Conservation (phyloP, 2,113 vertebrate species). For the Rhombomys opimus region DNA sequence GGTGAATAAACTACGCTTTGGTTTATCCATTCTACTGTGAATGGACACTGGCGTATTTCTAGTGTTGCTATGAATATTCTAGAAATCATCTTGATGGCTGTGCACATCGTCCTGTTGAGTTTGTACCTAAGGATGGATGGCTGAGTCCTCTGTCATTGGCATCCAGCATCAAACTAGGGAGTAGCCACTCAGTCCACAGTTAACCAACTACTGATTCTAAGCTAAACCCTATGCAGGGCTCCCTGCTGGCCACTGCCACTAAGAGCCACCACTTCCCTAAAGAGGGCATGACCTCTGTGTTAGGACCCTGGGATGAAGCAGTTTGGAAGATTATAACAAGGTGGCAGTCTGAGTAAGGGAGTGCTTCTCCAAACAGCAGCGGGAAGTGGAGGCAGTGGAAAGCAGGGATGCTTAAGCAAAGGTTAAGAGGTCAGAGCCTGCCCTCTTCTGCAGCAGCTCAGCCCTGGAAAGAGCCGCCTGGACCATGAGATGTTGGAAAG, state of each 20-base stretch:
- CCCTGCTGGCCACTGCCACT: background rate
- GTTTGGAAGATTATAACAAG: background rate
- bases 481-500: background rate
- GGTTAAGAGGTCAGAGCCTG: constrained; percentile 33
- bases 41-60: background rate
- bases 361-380: background rate
- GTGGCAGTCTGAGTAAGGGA: background rate
- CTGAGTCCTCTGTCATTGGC: background rate
- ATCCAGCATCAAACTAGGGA: background rate
- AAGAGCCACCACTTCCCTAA: constrained; percentile 16
- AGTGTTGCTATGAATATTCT: background rate
- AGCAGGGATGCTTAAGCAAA: constrained; percentile 9
- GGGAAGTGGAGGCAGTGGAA: background rate
- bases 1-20: background rate
- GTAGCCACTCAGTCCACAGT: background rate
- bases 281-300: background rate
- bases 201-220: background rate
- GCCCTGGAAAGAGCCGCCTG: background rate
- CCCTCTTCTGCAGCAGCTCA: background rate
- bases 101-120: background rate
- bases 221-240: background rate
- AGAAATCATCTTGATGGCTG: background rate
- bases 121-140: background rate
- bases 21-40: background rate
- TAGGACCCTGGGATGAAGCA: background rate